These are phyloP conservation scores for Melospiza georgiana DNA, from an alignment of 2,113 vertebrate species.

Conservation along the genomic window DNA sequence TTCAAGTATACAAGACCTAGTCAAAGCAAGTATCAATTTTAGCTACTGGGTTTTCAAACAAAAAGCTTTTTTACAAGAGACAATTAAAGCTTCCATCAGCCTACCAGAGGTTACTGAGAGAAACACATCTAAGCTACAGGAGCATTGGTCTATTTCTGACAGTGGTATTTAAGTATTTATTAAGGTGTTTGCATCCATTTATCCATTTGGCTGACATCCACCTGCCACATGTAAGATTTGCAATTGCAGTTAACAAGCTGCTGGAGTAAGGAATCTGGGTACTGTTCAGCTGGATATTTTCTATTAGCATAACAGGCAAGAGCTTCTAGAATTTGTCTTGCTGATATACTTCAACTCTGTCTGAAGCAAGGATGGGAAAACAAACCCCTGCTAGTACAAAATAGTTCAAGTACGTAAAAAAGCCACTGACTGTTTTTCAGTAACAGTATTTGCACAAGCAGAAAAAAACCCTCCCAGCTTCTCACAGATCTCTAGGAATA, in stretches of 20 bases:
- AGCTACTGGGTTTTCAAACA: background rate
- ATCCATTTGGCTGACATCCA: slow-evolving; percentile 9
- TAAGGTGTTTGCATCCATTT: slow-evolving; percentile 31
- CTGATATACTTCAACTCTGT: background rate
- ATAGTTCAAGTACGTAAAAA: background rate
- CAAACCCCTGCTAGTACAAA: background rate
- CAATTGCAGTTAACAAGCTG: background rate
- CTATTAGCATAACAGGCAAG: background rate
- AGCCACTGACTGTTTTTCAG: background rate
- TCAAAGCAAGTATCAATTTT: slow-evolving; percentile 10
- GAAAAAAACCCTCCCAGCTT: background rate
- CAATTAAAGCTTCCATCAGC: background rate
- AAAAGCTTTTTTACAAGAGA: background rate
- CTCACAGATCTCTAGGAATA: background rate
- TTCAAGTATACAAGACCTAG: background rate
- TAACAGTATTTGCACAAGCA: background rate
- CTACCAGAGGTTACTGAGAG: background rate
- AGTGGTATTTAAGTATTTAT: slow-evolving; percentile 31
- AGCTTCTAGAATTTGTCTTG: background rate
- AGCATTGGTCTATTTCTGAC: background rate
- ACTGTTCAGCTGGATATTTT: background rate
- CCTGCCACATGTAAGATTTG: background rate
- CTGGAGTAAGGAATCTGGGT: background rate
- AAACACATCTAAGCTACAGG: background rate
- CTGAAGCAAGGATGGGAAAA: background rate